A percentile compares a stretch with the other conserved stretches of the same genome.
Evolutionary conservation across 2,888 invertebrate genomes (phyloP).

Genomic region (Seira sanloemensis): DNA sequence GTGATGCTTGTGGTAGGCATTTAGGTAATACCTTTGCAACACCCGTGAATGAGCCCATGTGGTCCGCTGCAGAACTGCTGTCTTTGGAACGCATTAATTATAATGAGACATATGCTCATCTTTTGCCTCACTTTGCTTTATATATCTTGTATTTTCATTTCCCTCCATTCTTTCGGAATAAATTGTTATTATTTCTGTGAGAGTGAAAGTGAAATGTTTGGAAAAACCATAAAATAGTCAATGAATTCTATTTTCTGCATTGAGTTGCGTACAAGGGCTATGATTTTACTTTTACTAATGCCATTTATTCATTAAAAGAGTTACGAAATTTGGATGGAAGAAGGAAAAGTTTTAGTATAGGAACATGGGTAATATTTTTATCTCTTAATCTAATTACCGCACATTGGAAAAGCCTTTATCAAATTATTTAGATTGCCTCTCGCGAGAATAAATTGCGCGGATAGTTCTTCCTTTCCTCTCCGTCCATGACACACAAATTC

Average conservation of each 20-base stretch:
- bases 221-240: no score
- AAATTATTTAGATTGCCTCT: background rate
- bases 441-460: background rate
- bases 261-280: no score
- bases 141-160: no score
- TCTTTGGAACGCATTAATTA: constrained; percentile 66
- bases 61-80: constrained; percentile 47
- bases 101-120: constrained; percentile 65
- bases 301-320: no score
- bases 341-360: no score
- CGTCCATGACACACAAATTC: background rate
- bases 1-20: background rate
- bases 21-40: background rate
- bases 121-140: constrained; percentile 28
- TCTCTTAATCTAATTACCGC: background rate
- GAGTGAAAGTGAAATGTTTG: no score
- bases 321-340: no score
- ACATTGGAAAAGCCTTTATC: background rate
- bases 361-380: constrained; percentile 1
- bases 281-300: no score
- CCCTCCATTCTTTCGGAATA: no score
- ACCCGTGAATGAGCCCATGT: constrained; percentile 53
- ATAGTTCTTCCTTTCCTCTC: background rate
- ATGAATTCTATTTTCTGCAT: no score
- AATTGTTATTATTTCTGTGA: no score